Percentiles rank a stretch among this genome's conserved stretches.
Evolutionary conservation across 2,888 invertebrate species (phyloP).

Genomic region (Acanthococcus lagerstroemiae): DNA sequence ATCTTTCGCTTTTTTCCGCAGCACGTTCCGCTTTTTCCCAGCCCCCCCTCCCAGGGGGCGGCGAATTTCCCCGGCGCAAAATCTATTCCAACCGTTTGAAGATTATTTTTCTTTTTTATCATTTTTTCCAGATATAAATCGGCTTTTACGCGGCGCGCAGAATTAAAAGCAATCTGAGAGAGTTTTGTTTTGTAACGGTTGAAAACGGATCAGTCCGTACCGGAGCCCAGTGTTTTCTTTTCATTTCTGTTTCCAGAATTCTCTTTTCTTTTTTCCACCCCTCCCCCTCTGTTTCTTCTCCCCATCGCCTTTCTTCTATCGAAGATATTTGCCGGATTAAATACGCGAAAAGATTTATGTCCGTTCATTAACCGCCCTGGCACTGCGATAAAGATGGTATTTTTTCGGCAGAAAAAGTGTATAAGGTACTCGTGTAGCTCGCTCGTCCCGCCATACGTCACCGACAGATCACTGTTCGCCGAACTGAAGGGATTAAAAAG

Average conservation of each 20-base stretch:
- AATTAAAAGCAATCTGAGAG: slow-evolving; percentile 18
- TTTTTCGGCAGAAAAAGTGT: background rate
- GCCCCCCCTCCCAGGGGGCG: slow-evolving; percentile 2
- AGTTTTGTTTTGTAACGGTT: slow-evolving; percentile 22
- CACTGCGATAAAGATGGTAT: background rate
- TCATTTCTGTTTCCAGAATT: slow-evolving; percentile 13
- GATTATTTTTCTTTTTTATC: slow-evolving; percentile 4
- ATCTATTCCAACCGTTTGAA: too few species aligned
- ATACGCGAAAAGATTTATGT: slow-evolving; percentile 34
- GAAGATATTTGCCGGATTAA: slow-evolving; percentile 28
- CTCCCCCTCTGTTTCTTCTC: background rate
- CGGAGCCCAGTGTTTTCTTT: slow-evolving; percentile 6
- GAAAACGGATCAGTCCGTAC: slow-evolving; percentile 12
- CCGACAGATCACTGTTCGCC: slow-evolving; percentile 21
- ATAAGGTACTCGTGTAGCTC: background rate
- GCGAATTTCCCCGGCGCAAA: too few species aligned
- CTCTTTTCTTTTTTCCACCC: background rate
- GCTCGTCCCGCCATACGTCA: slow-evolving; percentile 8
- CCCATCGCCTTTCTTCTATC: slow-evolving; percentile 21
- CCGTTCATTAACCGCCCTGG: slow-evolving; percentile 33
- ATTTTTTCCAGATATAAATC: slow-evolving; percentile 21
- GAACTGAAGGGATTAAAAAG: slow-evolving; percentile 23
- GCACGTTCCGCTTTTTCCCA: background rate
- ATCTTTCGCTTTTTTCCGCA: background rate
- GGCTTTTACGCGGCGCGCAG: background rate